Conservation (phyloP, 2,113 vertebrate genomes). For the Protobothrops flavoviridis region DNA sequence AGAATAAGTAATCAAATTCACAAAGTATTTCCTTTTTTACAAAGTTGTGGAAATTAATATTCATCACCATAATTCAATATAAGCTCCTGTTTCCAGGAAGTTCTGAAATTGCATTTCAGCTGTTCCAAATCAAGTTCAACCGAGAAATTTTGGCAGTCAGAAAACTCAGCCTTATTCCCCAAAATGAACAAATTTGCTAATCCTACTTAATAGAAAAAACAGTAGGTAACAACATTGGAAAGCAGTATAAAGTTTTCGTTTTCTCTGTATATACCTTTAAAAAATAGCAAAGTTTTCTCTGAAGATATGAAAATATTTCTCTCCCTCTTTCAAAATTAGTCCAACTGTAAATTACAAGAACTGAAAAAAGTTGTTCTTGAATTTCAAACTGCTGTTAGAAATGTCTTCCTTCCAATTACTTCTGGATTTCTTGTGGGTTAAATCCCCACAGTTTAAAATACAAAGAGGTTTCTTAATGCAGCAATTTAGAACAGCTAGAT, state of each 20-base stretch:
- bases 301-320: slow-evolving; percentile 26
- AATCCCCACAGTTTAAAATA: slow-evolving; percentile 41
- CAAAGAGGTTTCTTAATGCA: slow-evolving; percentile 53
- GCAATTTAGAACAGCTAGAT: slow-evolving; percentile 55
- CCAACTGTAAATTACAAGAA: background rate
- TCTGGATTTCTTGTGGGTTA: slow-evolving; percentile 1
- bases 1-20: slow-evolving; percentile 19
- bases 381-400: slow-evolving; percentile 30
- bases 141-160: slow-evolving; percentile 54
- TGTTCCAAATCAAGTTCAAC: slow-evolving; percentile 53
- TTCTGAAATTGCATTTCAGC: slow-evolving; percentile 65
- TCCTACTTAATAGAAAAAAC: slow-evolving; percentile 5
- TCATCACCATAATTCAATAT: slow-evolving; percentile 56
- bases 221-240: slow-evolving; percentile 33
- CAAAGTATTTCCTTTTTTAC: slow-evolving; percentile 47
- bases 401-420: background rate
- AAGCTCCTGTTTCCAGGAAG: slow-evolving; percentile 57
- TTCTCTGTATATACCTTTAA: slow-evolving; percentile 11
- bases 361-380: background rate
- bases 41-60: slow-evolving; percentile 60
- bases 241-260: slow-evolving; percentile 48
- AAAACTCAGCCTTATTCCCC: slow-evolving; percentile 56
- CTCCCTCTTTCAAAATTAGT: background rate
- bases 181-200: slow-evolving; percentile 42
- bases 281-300: slow-evolving; percentile 17